These are phyloP conservation scores for Ammodytes dubius DNA, from an alignment of 2,113 vertebrate genomes.

Conservation along the genomic window DNA sequence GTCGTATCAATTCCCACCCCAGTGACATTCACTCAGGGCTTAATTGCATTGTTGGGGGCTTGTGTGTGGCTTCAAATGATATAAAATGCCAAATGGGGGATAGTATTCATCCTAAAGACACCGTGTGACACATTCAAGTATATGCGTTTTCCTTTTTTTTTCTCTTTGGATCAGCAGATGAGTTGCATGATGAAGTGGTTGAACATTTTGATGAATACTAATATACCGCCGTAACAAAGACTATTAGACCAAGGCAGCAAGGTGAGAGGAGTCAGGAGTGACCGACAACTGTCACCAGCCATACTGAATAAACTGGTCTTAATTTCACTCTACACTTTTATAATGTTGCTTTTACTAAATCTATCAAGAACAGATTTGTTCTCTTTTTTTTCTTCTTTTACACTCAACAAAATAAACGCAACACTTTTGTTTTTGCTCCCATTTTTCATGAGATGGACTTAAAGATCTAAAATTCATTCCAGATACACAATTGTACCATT, in stretches of 20 bases:
- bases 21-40: constrained; percentile 1
- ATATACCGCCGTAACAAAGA: constrained; percentile 11
- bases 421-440: no score
- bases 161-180: constrained; percentile 26
- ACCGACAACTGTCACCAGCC: background rate
- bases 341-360: background rate
- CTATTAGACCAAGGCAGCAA: constrained; percentile 42
- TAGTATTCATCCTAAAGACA: constrained; percentile 20
- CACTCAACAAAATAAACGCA: no score
- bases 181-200: constrained; percentile 18
- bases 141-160: background rate
- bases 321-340: constrained; percentile 3
- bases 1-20: constrained; percentile 23
- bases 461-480: no score
- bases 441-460: no score
- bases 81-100: constrained; percentile 41
- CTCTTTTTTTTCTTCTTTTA: no score
- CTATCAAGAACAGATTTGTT: background rate
- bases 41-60: constrained; percentile 19
- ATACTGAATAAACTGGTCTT: constrained; percentile 31
- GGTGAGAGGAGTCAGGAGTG: constrained; percentile 38
- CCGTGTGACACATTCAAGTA: constrained; percentile 33
- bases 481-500: no score
- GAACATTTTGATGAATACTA: constrained; percentile 30
- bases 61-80: constrained; percentile 15